phyloP scores from a whole-genome alignment of 1,140 invertebrate genomes.

The Centruroides vittatus region DNA sequence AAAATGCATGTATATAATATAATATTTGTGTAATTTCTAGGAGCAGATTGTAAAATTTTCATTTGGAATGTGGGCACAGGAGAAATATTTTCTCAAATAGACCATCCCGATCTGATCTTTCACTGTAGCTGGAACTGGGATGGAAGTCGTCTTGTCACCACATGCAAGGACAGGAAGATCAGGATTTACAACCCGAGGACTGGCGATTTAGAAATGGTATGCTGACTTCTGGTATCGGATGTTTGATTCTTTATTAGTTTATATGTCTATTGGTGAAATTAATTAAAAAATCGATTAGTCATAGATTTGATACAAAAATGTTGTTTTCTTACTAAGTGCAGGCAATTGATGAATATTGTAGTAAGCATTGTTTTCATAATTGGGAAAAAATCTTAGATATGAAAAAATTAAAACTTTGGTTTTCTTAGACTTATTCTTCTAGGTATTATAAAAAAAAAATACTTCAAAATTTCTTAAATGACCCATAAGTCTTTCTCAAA shows the following conservation, averaged over 20 bases:
- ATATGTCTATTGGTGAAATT: constrained; percentile 2
- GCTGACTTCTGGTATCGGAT: background rate
- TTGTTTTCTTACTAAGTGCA: no score
- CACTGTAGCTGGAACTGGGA: constrained; percentile 96
- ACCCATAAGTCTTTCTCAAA: no score
- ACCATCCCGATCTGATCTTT: constrained; percentile 92
- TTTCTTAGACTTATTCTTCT: no score
- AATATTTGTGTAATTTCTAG: background rate
- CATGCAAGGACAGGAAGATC: constrained; percentile 97
- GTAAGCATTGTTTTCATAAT: no score
- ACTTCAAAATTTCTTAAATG: no score
- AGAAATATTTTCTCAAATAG: constrained; percentile 79
- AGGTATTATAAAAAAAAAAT: no score
- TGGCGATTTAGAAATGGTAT: constrained; percentile 60
- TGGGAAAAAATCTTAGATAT: no score
- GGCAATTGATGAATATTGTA: no score
- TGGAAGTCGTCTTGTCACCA: constrained; percentile 85
- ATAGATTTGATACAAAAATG: no score
- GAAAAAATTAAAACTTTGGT: no score
- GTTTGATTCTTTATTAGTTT: background rate
- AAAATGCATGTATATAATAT: background rate
- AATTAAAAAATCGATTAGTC: background rate
- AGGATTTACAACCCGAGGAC: constrained; percentile 84
- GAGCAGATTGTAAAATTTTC: constrained; percentile 52
- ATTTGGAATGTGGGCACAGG: constrained; percentile 95